Evolutionary conservation across 1,140 invertebrate genomes (phyloP).

Genomic region (Rhyzopertha dominica): DNA sequence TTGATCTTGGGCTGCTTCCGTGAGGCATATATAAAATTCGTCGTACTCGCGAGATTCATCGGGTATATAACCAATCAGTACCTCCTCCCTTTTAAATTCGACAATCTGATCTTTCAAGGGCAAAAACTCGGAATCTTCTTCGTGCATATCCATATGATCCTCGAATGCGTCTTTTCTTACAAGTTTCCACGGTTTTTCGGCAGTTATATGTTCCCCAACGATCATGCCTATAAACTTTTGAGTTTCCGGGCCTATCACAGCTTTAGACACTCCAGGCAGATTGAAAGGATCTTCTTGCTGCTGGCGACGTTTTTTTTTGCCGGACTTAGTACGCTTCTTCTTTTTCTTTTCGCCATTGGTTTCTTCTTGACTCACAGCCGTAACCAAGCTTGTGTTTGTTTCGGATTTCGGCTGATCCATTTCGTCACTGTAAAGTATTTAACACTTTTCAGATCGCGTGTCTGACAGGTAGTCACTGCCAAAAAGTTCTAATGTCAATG

Average conservation of each 20-base stretch:
- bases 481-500: too few species aligned
- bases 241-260: conserved; percentile 42
- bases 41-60: conserved; percentile 54
- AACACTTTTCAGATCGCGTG: too few species aligned
- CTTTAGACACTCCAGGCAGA: conserved; percentile 33
- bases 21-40: conserved; percentile 67
- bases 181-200: conserved; percentile 67
- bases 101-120: conserved; percentile 49
- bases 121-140: conserved; percentile 55
- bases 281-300: conserved; percentile 21
- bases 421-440: too few species aligned
- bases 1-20: conserved; percentile 46
- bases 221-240: conserved; percentile 47
- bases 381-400: too few species aligned
- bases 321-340: too few species aligned
- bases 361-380: too few species aligned
- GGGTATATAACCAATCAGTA: conserved; percentile 65
- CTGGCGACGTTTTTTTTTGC: conserved; percentile 15
- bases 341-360: too few species aligned
- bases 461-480: too few species aligned
- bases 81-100: conserved; percentile 49
- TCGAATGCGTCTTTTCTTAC: conserved; percentile 57
- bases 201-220: conserved; percentile 55
- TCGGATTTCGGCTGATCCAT: too few species aligned
- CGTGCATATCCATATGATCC: conserved; percentile 51